These are phyloP conservation scores for Drosophila subquinaria DNA, from an alignment of 2,888 invertebrate genomes.

Conservation along the genomic window DNA sequence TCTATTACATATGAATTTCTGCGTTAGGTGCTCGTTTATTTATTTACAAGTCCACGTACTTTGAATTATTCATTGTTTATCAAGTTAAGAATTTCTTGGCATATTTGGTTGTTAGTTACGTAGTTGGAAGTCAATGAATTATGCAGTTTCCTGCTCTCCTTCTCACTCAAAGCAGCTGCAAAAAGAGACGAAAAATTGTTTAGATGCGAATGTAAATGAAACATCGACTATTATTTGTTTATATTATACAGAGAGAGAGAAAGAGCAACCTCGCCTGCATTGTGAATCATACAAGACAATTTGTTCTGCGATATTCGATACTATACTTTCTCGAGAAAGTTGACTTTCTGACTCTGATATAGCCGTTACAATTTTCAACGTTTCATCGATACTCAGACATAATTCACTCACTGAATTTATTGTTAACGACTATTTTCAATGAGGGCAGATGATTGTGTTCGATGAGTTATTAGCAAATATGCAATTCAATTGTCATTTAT, in stretches of 20 bases:
- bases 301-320: not conserved
- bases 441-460: slow-evolving; percentile 1
- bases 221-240: not conserved
- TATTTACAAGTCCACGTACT: not conserved
- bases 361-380: not conserved
- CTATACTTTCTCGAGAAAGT: not conserved
- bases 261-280: not conserved
- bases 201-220: slow-evolving; percentile 5
- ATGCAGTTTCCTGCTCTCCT: slow-evolving; percentile 27
- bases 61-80: slow-evolving; percentile 53
- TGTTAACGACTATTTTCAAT: slow-evolving; percentile 19
- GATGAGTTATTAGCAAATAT: not conserved
- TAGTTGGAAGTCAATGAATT: slow-evolving; percentile 48
- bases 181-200: slow-evolving; percentile 8
- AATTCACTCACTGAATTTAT: no score
- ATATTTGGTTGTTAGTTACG: slow-evolving; percentile 34
- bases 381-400: slow-evolving; percentile 5
- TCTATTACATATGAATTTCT: slow-evolving; percentile 41
- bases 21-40: not conserved
- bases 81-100: slow-evolving; percentile 45
- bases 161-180: slow-evolving; percentile 23
- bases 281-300: not conserved
- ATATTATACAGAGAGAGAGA: not conserved
- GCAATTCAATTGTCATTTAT: not conserved
- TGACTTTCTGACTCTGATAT: no score